Evolutionary conservation across 1,140 invertebrate species (phyloP).

Genomic region (Drosophila pseudoobscura): DNA sequence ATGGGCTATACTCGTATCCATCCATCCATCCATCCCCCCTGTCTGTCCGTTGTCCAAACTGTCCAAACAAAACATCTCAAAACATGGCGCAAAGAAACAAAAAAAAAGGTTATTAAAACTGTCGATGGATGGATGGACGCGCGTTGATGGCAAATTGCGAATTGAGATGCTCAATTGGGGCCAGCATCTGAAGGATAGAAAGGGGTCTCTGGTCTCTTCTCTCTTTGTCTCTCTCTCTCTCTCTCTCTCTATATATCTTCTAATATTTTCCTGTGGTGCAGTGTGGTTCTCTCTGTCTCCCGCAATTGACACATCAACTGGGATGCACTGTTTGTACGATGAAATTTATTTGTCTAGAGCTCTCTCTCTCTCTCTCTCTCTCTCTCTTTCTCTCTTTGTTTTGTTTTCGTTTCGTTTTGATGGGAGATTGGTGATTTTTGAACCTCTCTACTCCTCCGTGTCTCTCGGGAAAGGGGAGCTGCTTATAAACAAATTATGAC

Average conservation of each 20-base stretch:
- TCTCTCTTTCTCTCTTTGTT: not conserved
- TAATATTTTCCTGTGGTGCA: not conserved
- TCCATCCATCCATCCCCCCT: not conserved
- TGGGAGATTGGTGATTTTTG: conserved; percentile 26
- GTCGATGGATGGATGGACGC: conserved; percentile 54
- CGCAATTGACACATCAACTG: conserved; percentile 65
- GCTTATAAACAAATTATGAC: conserved; percentile 63
- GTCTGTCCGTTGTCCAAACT: conserved; percentile 13
- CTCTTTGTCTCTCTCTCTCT: not conserved
- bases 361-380: not conserved
- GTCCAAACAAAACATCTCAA: conserved; percentile 59
- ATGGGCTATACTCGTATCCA: conserved; percentile 4
- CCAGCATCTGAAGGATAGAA: not conserved
- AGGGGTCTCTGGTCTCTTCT: conserved; percentile 22
- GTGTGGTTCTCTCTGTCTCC: conserved; percentile 25
- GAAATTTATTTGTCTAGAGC: conserved; percentile 50
- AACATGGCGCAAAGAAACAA: conserved; percentile 15
- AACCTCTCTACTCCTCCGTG: not conserved
- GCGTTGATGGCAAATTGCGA: conserved; percentile 42
- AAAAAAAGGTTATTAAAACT: conserved; percentile 74
- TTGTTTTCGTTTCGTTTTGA: conserved; percentile 18
- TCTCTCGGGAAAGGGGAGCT: conserved; percentile 3
- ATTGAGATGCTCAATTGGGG: conserved; percentile 28
- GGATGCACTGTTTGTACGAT: conserved; percentile 66
- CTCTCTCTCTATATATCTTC: too few species aligned